Evolutionary conservation across 2,113 vertebrate genomes (phyloP), one percentile per base, ranked within the genome.

Genomic region (Antechinus flavipes): DNA sequence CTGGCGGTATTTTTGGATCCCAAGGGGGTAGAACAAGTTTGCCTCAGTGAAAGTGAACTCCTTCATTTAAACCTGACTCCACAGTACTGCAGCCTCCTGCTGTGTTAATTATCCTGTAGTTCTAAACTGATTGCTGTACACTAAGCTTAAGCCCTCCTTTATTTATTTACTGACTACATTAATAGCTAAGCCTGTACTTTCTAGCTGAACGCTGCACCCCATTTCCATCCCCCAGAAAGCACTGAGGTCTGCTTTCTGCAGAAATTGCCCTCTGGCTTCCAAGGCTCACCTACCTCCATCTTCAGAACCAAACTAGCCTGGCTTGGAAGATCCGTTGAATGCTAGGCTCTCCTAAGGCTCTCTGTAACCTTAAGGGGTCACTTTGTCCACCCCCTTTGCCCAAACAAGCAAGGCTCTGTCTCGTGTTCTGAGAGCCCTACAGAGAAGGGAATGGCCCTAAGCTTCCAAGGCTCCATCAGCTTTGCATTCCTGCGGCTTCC

Each of bases 101-200:
- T 92, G 99, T 26, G 98, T 97, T 99, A 98, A 99, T 99, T 98
- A 99, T 98, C 98, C 98, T 92, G 98, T 97, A 98, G 98, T 97
- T 99, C 98, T 96, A 98, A 97, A 98, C 98, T 98, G 99, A 99
- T 99, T 98, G 98, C 99, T 98, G 98, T 98, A 98, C 98, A 96
- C 99, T 98, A 97, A 97, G 98, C 98, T 98, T 98, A 98, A 98
- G 98, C 98, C 98, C 98, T 98, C 98, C 98, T 98, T 98, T 99
- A 98, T 99, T 99, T 99, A 99, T 99, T 99, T 99, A 99, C 99
- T 93, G 98, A 99, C 98, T 99, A 98, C 98, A 99, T 99, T 98
- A 99, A 98, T 97, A 3, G 97, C 97, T 94, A 98, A 96, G 97
- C 97, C 92, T 89, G 94, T 61, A 6, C 96, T 91, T 93, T 97